These are phyloP conservation scores for Lithophane ornitopus DNA, from an alignment of 2,888 invertebrate genomes.

Conservation along the genomic window DNA sequence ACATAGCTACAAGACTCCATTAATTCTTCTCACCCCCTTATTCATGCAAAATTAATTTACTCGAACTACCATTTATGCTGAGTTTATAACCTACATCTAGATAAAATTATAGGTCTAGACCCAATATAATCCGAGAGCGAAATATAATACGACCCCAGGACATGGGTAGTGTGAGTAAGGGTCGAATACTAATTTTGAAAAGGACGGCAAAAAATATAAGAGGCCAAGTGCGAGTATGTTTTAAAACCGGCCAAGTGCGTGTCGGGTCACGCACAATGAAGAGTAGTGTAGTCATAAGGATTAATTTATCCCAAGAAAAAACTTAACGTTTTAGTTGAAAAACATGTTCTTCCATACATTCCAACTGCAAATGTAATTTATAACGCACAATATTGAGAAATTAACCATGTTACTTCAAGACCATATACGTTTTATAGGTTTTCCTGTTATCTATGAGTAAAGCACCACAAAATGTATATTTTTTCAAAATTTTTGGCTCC, in stretches of 20 bases:
- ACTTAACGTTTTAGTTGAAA: too few relatives aligned
- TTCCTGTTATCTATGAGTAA: too few relatives aligned
- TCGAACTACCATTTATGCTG: slow-evolving; percentile 29
- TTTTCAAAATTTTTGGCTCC: too few relatives aligned
- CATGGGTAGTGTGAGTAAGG: slow-evolving; percentile 45
- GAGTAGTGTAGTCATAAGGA: too few relatives aligned
- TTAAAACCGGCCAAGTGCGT: neutral
- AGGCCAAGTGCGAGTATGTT: slow-evolving; percentile 30
- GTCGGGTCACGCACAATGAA: too few relatives aligned
- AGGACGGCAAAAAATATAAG: slow-evolving; percentile 43
- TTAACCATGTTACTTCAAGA: too few relatives aligned
- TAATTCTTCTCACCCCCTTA: slow-evolving; percentile 4
- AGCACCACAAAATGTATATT: too few relatives aligned
- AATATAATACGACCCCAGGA: slow-evolving; percentile 46
- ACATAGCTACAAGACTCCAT: neutral
- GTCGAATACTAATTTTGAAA: slow-evolving; percentile 63
- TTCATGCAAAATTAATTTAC: slow-evolving; percentile 28
- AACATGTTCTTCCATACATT: too few relatives aligned
- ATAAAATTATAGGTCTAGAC: slow-evolving; percentile 51
- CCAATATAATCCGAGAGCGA: slow-evolving; percentile 41
- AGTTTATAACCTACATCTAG: slow-evolving; percentile 37
- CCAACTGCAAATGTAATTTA: too few relatives aligned
- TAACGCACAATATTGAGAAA: too few relatives aligned
- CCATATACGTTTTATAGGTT: too few relatives aligned
- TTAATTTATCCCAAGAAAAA: too few relatives aligned